phyloP scores from a whole-genome alignment of 1,140 invertebrate genomes.

The Leptestheria dahalacensis region DNA sequence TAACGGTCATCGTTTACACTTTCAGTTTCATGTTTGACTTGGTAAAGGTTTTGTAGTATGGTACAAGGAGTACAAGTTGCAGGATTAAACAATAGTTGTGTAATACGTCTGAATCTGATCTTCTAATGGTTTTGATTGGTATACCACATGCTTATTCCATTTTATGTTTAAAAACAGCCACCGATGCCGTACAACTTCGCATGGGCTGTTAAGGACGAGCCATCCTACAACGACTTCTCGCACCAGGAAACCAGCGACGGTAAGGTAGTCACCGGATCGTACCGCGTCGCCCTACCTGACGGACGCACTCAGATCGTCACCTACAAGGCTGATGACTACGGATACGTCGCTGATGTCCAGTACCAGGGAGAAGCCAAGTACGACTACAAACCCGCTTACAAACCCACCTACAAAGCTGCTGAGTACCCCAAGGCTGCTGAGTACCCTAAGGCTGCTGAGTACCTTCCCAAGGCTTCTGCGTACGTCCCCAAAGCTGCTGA shows the following conservation, averaged over 20 bases:
- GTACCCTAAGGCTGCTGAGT: not conserved
- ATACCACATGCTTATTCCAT: too few species aligned
- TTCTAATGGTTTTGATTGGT: too few species aligned
- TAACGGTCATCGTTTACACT: too few species aligned
- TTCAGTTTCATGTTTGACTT: not conserved
- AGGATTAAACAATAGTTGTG: too few species aligned
- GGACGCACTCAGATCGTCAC: constrained; percentile 31
- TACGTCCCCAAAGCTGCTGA: constrained; percentile 35
- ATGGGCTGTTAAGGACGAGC: constrained; percentile 49
- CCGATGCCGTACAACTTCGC: constrained; percentile 45
- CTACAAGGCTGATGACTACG: constrained; percentile 23
- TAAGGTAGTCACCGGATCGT: constrained; percentile 42
- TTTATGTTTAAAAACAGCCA: too few species aligned
- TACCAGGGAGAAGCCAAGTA: constrained; percentile 54
- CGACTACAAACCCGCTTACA: constrained; percentile 30
- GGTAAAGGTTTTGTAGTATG: too few species aligned
- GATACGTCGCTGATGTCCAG: constrained; percentile 58
- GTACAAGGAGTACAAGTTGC: too few species aligned
- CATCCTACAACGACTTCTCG: constrained; percentile 52
- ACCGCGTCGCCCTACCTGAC: constrained; percentile 58
- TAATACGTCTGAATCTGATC: too few species aligned
- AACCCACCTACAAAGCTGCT: not conserved
- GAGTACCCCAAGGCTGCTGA: not conserved
- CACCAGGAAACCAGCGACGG: constrained; percentile 48
- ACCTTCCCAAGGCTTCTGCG: too few species aligned